Evolutionary conservation across 2,113 vertebrate genomes (phyloP).

Genomic region (Calyptomena viridis): DNA sequence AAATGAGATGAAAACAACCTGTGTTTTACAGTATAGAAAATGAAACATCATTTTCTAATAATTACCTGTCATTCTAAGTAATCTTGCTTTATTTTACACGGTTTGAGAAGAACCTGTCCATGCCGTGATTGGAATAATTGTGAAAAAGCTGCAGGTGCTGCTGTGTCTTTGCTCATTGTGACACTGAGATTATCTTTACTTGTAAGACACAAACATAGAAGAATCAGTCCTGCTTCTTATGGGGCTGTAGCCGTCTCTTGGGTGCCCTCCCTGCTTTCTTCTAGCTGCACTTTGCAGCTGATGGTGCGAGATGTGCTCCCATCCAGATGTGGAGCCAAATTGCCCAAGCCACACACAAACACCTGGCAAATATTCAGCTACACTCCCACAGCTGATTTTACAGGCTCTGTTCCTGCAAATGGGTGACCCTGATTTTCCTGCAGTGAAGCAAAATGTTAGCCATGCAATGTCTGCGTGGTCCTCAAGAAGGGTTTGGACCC

Average conservation of each 20-base stretch:
- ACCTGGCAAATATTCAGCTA: not conserved
- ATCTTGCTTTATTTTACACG: not conserved
- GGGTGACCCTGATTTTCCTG: not conserved
- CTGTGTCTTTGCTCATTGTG: not conserved
- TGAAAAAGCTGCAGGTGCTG: not conserved
- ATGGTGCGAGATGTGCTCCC: not conserved
- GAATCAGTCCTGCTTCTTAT: not conserved
- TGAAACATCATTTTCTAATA: not conserved
- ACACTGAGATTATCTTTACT: not conserved
- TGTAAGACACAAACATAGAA: not conserved
- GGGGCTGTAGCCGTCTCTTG: not conserved
- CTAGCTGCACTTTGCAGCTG: not conserved
- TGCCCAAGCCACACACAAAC: not conserved
- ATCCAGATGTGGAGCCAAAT: not conserved
- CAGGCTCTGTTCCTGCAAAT: not conserved
- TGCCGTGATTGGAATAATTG: not conserved
- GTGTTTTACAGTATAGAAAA: not conserved
- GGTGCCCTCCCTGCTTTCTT: not conserved
- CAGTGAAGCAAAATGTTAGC: not conserved
- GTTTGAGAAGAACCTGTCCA: not conserved
- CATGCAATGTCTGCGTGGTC: rapidly evolving
- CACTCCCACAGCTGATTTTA: not conserved
- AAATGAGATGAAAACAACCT: not conserved
- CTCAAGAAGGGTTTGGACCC: not conserved
- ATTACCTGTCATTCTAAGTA: not conserved